Evolutionary conservation across 2,888 invertebrate species (phyloP), one percentile per base, ranked within the genome.

Genomic region (Amiota mariae): DNA sequence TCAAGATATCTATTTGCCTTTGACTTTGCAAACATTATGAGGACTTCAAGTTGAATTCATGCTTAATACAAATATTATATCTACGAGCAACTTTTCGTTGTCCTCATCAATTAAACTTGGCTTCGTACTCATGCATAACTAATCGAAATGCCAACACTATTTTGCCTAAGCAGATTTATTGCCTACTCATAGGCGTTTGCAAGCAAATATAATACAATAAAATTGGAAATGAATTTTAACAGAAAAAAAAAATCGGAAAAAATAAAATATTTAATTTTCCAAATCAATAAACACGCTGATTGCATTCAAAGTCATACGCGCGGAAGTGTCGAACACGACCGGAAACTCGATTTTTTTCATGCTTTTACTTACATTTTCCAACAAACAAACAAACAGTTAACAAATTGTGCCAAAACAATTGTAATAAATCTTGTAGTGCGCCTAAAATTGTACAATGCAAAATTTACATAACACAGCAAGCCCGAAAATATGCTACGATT

Each of bases 271-370:
- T 84, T 84, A 84, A 84, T 84, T 84, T 84, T 84, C 83, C 83
- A 84, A 86, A 80, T 86, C 83, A 84, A 84, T 84, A 84, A 81
- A 76, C 86, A 84, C 85, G 82, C 86, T 84, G 83, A 84, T 84
- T 84, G 83, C 86, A 85, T 81, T 86, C 77, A 77, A 73, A 82
- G 80, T 71, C 67, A 67, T 67, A 67, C 51, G 18, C 67, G 67
- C 67, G 67, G 36, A 67, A 67, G 67, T 67, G 59, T 59, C 59
- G 59, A 59, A 59, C 59, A 20, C 11, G 15, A 6, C 12, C 4
- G 12, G 54, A n/a, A n/a, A 11, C 59, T 20, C 59, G 11, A 59
- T 54, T 54, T 54, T 54, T 54, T 54, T 54, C 54, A 15, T n/a
- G 13, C n/a, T 54, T 8, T 36, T 6, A 2, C 36, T 36, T 36